Conservation (phyloP, 2,113 vertebrate species). For the Pseudorectes ferrugineus region DNA sequence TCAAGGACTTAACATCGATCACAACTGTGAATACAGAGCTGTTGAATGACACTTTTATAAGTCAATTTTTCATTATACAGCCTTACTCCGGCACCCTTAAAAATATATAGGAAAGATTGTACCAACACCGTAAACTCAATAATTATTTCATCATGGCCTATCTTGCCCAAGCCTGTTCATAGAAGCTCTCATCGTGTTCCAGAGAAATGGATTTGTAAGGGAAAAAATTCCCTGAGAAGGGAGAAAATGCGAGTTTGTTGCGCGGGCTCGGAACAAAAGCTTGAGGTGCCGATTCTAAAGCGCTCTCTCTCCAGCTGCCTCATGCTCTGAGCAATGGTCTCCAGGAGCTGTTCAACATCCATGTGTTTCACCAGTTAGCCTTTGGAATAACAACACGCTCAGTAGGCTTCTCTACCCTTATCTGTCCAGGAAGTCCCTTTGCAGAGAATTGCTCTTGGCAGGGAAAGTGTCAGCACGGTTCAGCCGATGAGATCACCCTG, state of each 20-base stretch:
- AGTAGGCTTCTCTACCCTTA: background rate
- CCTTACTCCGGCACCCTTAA: background rate
- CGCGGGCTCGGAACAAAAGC: background rate
- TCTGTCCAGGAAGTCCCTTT: constrained; percentile 50
- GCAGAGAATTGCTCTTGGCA: constrained; percentile 56
- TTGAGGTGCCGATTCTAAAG: background rate
- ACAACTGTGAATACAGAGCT: background rate
- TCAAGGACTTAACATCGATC: background rate
- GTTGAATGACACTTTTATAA: background rate
- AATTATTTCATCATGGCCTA: background rate
- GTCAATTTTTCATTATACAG: background rate
- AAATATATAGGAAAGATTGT: background rate
- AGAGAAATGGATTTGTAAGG: background rate
- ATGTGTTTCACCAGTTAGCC: background rate
- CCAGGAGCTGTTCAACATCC: background rate
- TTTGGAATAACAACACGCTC: background rate
- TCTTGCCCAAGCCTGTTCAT: background rate
- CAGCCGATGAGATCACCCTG: constrained; percentile 11
- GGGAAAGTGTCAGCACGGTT: constrained; percentile 1
- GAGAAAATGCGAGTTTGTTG: background rate
- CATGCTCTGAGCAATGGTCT: background rate
- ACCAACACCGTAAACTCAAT: background rate
- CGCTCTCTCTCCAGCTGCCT: background rate
- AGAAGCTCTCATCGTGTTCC: background rate
- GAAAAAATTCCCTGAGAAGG: background rate